Evolutionary conservation across 2,113 vertebrate species (phyloP), one percentile per base, ranked within the genome.

Genomic region (Lampris incognitus): DNA sequence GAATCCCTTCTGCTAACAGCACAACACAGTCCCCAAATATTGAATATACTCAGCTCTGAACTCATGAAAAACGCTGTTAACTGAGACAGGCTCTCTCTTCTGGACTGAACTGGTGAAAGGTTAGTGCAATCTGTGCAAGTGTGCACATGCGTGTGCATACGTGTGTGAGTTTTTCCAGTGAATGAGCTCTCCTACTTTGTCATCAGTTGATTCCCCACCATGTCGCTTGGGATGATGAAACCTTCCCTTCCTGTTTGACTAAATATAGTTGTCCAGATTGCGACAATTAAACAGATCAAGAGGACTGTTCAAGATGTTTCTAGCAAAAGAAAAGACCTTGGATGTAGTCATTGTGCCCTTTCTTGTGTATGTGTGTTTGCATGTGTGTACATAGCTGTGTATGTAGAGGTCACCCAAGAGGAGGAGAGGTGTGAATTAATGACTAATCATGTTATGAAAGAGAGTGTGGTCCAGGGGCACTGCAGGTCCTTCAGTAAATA

Each of bases 11-110:
- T 71, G 81, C 64, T 70, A 80, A 85, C 66, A 85, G 48, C 78
- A 49, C 60, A 78, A 74, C 73, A 74, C 73, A 74, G 79, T 78
- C 82, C 85, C 57, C 79, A 82, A 85, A 87, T 79, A 81, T 82
- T 82, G 69, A 85, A 84, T 86, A 69, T 72, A 69, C 79, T 85
- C 62, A 73, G 76, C 79, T 81, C 71, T 85, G 69, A 70, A 61
- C 84, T 84, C 24, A 24, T 52, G n/a, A 76, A 58, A 67, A 78
- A 9, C 68, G 60, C 61, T 66, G 60, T 41, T 68, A 78, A 74
- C 78, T 1, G 51, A 87, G 84, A 79, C 82, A 54, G 39, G 57
- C 55, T 68, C 54, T 50, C 46, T 62, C 58, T 36, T 55, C 41
- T 63, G 41, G 72, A 54, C 58, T 41, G 69, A 74, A 72, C 6